These are phyloP conservation scores for Tinea trinotella DNA, from an alignment of 2,888 invertebrate species.

Conservation along the genomic window DNA sequence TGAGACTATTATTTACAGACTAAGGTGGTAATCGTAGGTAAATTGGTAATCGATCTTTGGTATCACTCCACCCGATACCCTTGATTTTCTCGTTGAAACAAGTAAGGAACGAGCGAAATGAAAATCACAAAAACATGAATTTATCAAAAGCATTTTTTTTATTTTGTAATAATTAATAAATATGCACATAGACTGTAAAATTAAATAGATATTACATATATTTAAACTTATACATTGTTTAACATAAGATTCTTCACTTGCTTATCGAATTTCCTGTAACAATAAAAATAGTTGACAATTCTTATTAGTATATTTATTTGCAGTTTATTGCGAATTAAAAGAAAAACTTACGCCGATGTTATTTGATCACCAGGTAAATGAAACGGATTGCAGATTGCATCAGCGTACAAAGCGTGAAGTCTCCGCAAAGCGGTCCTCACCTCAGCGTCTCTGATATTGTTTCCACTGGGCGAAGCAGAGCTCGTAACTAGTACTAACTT, in stretches of 20 bases:
- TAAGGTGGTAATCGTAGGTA: too few species aligned
- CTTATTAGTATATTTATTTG: too few species aligned
- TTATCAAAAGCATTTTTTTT: too few species aligned
- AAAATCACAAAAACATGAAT: too few species aligned
- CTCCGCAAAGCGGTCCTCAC: slow-evolving; percentile 89
- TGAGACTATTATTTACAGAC: too few species aligned
- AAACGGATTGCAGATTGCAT: slow-evolving; percentile 97
- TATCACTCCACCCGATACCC: too few species aligned
- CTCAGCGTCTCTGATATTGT: slow-evolving; percentile 92
- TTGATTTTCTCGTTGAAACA: too few species aligned
- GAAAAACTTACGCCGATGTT: slow-evolving; percentile 82
- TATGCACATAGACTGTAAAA: too few species aligned
- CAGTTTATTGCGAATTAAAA: not conserved
- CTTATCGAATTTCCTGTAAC: slow-evolving; percentile 77
- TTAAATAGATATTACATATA: too few species aligned
- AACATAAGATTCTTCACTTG: slow-evolving; percentile 75
- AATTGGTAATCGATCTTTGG: too few species aligned
- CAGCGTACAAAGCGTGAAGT: slow-evolving; percentile 92
- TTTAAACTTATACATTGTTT: slow-evolving; percentile 46
- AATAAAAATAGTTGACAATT: slow-evolving; percentile 23
- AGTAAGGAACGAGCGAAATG: too few species aligned
- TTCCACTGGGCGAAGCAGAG: slow-evolving; percentile 91
- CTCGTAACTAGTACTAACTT: slow-evolving; percentile 95
- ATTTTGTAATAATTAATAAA: too few species aligned
- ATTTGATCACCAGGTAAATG: slow-evolving; percentile 94